These are phyloP conservation scores for Oxyura jamaicensis DNA, from an alignment of 2,113 vertebrate species.

Conservation along the genomic window DNA sequence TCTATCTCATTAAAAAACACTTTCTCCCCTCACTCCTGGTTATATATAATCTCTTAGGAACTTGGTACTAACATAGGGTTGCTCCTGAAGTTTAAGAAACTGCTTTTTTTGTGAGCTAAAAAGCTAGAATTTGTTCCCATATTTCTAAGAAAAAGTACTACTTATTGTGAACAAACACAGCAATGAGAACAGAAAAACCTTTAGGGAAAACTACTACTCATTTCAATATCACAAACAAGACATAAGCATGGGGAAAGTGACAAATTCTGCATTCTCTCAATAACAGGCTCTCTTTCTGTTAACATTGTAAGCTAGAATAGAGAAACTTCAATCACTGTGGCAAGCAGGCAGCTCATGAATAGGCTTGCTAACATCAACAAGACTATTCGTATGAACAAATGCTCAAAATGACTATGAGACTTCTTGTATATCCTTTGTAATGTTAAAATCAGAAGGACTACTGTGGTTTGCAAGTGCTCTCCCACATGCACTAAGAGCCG, in stretches of 20 bases:
- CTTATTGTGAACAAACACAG: conserved; percentile 5
- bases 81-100: not conserved
- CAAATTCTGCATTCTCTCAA: conserved; percentile 62
- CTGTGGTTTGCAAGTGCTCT: conserved; percentile 22
- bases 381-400: conserved; percentile 68
- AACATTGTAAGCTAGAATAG: not conserved
- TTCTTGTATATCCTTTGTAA: conserved; percentile 66
- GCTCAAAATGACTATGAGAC: conserved; percentile 61
- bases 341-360: conserved; percentile 62
- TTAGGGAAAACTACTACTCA: conserved; percentile 13
- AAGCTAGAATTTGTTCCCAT: not conserved
- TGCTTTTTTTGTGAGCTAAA: not conserved
- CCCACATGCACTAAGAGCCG: conserved; percentile 31
- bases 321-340: conserved; percentile 50
- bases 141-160: not conserved
- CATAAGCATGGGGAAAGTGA: conserved; percentile 40
- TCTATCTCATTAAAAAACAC: not conserved
- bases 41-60: not conserved
- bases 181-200: conserved; percentile 25
- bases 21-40: not conserved
- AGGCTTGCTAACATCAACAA: conserved; percentile 64
- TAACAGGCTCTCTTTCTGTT: conserved; percentile 57
- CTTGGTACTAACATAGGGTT: not conserved
- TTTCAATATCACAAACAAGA: conserved; percentile 68
- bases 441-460: conserved; percentile 34